These are phyloP conservation scores for Hoplostethus atlanticus DNA, from an alignment of 2,797 vertebrate species.

Conservation along the genomic window DNA sequence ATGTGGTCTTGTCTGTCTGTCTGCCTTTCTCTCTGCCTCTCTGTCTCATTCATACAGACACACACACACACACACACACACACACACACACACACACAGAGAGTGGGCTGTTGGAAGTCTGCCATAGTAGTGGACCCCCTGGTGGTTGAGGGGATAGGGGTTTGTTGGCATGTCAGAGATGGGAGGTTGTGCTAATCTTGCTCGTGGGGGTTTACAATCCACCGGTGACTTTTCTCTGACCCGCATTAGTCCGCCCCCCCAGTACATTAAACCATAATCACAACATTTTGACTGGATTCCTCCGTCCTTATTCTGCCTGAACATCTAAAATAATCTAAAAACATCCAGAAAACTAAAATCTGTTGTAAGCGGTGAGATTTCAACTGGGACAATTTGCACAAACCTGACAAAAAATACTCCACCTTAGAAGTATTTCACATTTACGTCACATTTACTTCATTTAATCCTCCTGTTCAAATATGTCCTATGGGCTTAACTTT, in stretches of 20 bases:
- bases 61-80: slow-evolving; percentile 39
- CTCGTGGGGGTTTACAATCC: slow-evolving; percentile 68
- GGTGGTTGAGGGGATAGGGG: slow-evolving; percentile 69
- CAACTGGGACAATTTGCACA: not conserved
- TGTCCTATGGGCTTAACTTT: slow-evolving; percentile 52
- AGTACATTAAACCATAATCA: slow-evolving; percentile 54
- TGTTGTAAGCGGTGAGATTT: slow-evolving; percentile 20
- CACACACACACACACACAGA: slow-evolving; percentile 27
- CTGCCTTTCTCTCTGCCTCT: slow-evolving; percentile 43
- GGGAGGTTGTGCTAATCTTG: slow-evolving; percentile 64
- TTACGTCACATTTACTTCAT: slow-evolving; percentile 36
- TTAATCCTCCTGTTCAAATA: slow-evolving; percentile 39
- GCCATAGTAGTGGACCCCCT: slow-evolving; percentile 66
- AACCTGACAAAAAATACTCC: slow-evolving; percentile 4
- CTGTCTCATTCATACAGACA: slow-evolving; percentile 52
- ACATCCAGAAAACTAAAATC: not conserved
- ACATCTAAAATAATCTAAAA: not conserved
- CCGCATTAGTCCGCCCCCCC: slow-evolving; percentile 55
- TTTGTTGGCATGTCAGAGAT: slow-evolving; percentile 70
- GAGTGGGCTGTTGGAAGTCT: slow-evolving; percentile 61
- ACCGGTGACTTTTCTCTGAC: slow-evolving; percentile 59
- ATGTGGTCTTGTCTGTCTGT: slow-evolving; percentile 66
- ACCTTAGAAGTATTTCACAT: slow-evolving; percentile 7
- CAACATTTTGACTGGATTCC: not conserved
- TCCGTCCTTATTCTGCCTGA: not conserved